Evolutionary conservation across 2,888 invertebrate species (phyloP).

Genomic region (Steinernema scapterisci): DNA sequence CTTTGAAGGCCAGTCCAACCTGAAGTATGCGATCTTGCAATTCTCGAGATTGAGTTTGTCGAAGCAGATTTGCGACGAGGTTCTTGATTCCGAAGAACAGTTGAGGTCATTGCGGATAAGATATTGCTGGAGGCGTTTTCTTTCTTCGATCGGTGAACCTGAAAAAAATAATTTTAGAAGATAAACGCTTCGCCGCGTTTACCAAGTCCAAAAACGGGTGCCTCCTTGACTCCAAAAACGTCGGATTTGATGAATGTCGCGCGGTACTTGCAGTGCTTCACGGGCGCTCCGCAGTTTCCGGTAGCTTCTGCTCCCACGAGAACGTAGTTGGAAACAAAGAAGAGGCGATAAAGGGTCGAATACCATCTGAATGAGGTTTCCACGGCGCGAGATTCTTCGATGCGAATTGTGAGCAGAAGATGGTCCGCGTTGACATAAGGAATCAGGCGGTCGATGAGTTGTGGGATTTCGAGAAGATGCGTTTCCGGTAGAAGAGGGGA

Average conservation of each 20-base stretch:
- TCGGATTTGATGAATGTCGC: conserved; percentile 34
- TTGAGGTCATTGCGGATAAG: not conserved
- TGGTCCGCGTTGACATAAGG: conserved; percentile 1
- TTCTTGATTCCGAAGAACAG: not conserved
- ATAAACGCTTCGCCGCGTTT: too few species aligned
- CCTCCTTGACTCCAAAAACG: conserved; percentile 12
- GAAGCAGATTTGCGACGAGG: not conserved
- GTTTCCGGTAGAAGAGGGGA: conserved; percentile 19
- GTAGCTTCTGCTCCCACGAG: conserved; percentile 33
- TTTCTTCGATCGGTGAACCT: conserved; percentile 40
- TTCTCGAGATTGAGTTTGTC: not conserved
- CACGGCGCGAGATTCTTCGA: conserved; percentile 3
- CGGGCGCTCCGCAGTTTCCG: conserved; percentile 28
- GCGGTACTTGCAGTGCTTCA: conserved; percentile 36
- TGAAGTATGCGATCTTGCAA: conserved; percentile 3
- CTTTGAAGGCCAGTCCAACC: not conserved
- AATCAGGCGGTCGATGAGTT: not conserved
- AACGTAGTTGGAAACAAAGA: conserved; percentile 17
- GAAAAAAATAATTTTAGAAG: not conserved
- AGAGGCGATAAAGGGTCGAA: conserved; percentile 19
- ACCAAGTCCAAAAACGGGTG: conserved; percentile 39
- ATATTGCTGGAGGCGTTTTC: conserved; percentile 35
- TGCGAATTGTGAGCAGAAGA: conserved; percentile 3
- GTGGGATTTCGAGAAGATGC: conserved; percentile 24
- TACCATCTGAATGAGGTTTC: conserved; percentile 28